Conservation (phyloP, 2,113 vertebrate genomes). For the Formicarius rufipectus region DNA sequence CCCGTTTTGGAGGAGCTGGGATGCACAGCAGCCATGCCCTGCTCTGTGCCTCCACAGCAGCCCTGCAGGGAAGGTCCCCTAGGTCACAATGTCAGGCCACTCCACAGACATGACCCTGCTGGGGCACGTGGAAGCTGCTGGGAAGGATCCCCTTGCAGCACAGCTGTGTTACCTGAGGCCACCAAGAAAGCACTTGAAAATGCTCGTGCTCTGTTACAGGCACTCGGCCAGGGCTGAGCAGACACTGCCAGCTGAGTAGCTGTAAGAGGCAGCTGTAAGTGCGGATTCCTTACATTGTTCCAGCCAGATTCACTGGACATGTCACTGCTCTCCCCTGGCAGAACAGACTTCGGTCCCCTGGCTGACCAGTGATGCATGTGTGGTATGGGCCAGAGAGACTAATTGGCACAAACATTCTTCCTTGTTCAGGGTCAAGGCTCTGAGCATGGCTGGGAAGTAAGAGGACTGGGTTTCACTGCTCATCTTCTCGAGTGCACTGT, state of each 20-base stretch:
- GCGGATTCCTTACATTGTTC: neutral
- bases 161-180: too few relatives aligned
- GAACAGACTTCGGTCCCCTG: neutral
- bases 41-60: neutral
- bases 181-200: too few relatives aligned
- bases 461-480: neutral
- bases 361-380: neutral
- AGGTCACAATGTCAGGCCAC: neutral
- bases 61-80: neutral
- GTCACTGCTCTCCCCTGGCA: too few relatives aligned
- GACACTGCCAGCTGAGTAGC: neutral
- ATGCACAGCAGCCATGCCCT: neutral
- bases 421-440: neutral
- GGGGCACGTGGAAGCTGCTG: neutral
- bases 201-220: neutral
- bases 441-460: neutral
- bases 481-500: rapidly evolving
- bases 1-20: too few relatives aligned
- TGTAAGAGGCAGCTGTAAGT: neutral
- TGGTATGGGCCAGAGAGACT: neutral
- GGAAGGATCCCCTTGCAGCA: neutral
- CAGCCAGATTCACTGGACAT: neutral
- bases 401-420: neutral
- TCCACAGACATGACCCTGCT: neutral
- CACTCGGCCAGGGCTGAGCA: neutral